These are phyloP conservation scores for Epizoanthus fatuus DNA, from an alignment of 92 coral and sea anemone genomes.

Conservation along the genomic window DNA sequence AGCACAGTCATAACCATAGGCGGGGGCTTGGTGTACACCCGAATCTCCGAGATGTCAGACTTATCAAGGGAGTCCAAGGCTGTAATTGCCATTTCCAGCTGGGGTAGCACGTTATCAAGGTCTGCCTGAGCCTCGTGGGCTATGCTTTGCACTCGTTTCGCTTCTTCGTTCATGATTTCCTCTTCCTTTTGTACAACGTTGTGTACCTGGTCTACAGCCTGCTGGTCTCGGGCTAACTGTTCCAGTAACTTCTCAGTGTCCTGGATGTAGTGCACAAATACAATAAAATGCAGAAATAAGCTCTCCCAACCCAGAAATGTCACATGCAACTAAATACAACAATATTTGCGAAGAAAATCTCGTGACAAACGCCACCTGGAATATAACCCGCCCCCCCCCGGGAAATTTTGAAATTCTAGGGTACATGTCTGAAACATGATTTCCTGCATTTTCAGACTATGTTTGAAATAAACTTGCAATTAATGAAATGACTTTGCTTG, in stretches of 20 bases:
- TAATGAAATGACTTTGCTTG: too few relatives aligned
- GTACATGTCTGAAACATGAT: too few relatives aligned
- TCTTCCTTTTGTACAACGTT: conserved; percentile 92
- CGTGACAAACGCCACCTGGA: too few relatives aligned
- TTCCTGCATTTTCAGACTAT: too few relatives aligned
- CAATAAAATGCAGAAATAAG: too few relatives aligned
- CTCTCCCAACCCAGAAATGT: neutral
- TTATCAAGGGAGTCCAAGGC: conserved; percentile 94
- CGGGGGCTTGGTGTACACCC: conserved; percentile 99
- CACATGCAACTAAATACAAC: neutral
- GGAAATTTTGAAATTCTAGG: too few relatives aligned
- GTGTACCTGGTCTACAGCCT: conserved; percentile 97
- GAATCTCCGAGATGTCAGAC: conserved; percentile 97
- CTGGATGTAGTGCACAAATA: conserved; percentile 34
- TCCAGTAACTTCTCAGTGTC: conserved; percentile 94
- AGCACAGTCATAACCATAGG: conserved; percentile 98
- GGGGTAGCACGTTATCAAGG: conserved; percentile 91
- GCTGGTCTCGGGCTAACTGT: conserved; percentile 96
- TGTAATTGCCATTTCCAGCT: conserved; percentile 81
- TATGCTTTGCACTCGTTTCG: conserved; percentile 85
- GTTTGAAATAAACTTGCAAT: too few relatives aligned
- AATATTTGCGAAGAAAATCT: too few relatives aligned
- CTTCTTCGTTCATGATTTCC: conserved; percentile 94
- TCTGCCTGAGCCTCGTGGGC: conserved; percentile 98
- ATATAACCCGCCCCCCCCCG: too few relatives aligned